Conservation (phyloP, 2,797 vertebrate genomes). For the Gorsachius magnificus region DNA sequence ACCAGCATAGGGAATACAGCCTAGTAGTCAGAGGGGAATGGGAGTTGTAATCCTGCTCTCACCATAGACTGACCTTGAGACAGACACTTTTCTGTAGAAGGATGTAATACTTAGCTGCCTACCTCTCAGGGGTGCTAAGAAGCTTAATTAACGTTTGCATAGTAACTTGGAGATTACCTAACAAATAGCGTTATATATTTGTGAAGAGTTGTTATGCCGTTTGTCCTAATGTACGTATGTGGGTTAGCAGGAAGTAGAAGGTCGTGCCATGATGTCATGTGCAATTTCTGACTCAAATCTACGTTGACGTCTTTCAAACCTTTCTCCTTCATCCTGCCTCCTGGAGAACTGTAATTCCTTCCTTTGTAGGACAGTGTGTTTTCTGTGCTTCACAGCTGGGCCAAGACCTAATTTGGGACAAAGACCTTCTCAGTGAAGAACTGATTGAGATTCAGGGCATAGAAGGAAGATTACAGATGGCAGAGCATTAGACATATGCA, state of each 20-base stretch:
- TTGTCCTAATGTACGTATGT: constrained; percentile 5
- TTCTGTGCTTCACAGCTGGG: constrained; percentile 7
- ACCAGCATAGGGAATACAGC: background rate
- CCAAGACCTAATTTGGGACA: constrained; percentile 2
- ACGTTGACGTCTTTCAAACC: constrained; percentile 21
- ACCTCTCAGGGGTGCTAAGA: constrained; percentile 34
- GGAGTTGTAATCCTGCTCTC: background rate
- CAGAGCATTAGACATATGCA: background rate
- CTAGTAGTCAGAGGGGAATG: background rate
- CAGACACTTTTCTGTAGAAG: constrained; percentile 3
- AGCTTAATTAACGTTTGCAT: constrained; percentile 67
- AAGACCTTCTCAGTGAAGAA: background rate
- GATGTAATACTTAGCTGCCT: constrained; percentile 34
- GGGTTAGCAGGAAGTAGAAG: constrained; percentile 70
- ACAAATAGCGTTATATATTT: constrained; percentile 5
- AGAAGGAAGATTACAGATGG: background rate
- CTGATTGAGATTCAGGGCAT: background rate
- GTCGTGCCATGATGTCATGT: constrained; percentile 33
- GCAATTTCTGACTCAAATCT: constrained; percentile 57
- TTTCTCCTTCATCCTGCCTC: constrained; percentile 58
- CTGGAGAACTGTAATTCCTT: constrained; percentile 32
- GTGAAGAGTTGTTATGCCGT: background rate
- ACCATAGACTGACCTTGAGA: background rate
- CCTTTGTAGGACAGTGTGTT: constrained; percentile 35
- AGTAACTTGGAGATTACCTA: constrained; percentile 48